These are phyloP conservation scores for Pseudopipra pipra DNA, from an alignment of 2,113 vertebrate genomes.

Conservation along the genomic window DNA sequence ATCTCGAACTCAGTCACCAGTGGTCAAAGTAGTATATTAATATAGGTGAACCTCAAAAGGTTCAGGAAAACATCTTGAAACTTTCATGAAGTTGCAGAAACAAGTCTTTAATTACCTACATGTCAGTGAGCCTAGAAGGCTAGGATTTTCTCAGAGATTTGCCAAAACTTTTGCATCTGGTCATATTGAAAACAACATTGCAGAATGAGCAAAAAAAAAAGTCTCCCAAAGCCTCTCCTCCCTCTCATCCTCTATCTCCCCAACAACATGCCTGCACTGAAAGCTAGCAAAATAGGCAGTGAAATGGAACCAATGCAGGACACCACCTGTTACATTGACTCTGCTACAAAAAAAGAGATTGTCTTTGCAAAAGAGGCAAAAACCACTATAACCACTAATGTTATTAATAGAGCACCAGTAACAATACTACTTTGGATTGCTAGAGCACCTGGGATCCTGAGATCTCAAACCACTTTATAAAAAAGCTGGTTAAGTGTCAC, in stretches of 20 bases:
- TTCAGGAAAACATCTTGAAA: neutral
- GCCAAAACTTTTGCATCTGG: neutral
- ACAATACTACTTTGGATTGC: constrained; percentile 10
- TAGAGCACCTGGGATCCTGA: neutral
- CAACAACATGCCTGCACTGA: neutral
- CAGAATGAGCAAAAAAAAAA: neutral
- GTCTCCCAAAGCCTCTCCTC: neutral
- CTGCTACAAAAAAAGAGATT: neutral
- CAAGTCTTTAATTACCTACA: neutral
- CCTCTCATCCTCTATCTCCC: neutral
- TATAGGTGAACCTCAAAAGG: neutral
- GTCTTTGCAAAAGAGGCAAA: neutral
- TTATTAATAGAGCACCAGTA: neutral
- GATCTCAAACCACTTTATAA: neutral
- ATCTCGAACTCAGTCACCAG: neutral
- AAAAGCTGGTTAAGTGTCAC: neutral
- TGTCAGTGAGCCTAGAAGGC: neutral
- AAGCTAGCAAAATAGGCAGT: neutral
- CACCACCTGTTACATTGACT: neutral
- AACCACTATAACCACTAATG: neutral
- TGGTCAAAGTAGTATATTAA: neutral
- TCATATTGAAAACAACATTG: neutral
- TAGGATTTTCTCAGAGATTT: neutral
- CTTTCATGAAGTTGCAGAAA: neutral
- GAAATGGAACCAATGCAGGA: neutral